Evolutionary conservation across 2,113 vertebrate genomes (phyloP).

Genomic region (Coptodon bakossiorum): DNA sequence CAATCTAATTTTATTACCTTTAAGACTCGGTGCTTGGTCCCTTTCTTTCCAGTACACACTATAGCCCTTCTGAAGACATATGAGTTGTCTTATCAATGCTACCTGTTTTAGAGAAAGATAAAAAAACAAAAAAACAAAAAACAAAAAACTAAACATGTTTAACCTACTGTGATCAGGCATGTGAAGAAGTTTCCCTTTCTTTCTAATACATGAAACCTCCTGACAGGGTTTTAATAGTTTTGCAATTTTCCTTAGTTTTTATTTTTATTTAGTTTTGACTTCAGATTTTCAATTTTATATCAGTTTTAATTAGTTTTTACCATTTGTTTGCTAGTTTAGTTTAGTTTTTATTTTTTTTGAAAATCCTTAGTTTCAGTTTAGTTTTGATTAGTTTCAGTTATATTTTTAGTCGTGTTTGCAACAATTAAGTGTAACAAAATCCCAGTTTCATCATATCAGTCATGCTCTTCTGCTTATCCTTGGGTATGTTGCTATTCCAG

Average conservation of each 20-base stretch:
- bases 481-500: neutral
- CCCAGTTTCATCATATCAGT: no score
- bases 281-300: accelerated
- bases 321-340: accelerated
- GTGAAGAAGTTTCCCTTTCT: neutral
- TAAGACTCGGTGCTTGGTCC: neutral
- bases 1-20: neutral
- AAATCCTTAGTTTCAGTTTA: neutral
- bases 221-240: neutral
- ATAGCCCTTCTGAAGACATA: neutral
- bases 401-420: neutral
- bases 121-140: neutral
- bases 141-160: neutral
- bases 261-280: neutral
- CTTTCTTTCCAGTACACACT: neutral
- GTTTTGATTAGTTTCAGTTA: neutral
- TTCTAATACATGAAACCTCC: neutral
- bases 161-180: neutral
- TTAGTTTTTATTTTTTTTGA: accelerated
- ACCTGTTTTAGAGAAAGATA: neutral
- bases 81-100: neutral
- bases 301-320: accelerated
- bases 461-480: neutral
- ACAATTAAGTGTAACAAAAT: no score
- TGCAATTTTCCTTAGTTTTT: neutral